Evolutionary conservation across 2,113 vertebrate genomes (phyloP).

Genomic region (Ochotona curzoniae): DNA sequence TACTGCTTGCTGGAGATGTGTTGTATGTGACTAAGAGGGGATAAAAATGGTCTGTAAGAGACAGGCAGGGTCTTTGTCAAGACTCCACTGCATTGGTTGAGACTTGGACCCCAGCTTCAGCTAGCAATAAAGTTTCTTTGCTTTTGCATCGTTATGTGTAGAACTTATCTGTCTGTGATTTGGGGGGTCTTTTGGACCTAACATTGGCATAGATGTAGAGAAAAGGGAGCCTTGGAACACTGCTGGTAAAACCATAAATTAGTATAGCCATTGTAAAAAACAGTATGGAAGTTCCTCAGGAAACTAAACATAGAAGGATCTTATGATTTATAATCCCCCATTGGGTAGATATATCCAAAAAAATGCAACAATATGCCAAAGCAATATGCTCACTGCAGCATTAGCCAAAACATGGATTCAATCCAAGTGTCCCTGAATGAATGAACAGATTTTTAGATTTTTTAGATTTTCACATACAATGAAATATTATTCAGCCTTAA

Average conservation of each 20-base stretch:
- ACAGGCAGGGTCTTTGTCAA: too few relatives aligned
- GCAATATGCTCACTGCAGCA: neutral
- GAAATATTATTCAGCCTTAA: neutral
- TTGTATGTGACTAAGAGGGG: too few relatives aligned
- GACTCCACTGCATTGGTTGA: too few relatives aligned
- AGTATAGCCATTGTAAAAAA: neutral
- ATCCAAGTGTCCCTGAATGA: neutral
- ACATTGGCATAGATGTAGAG: neutral
- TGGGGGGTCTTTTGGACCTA: too few relatives aligned
- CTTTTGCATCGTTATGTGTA: too few relatives aligned
- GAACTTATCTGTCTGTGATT: too few relatives aligned
- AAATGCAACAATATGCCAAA: neutral
- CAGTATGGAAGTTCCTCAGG: neutral
- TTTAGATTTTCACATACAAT: neutral
- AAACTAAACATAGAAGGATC: neutral
- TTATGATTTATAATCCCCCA: neutral
- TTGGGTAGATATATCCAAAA: neutral
- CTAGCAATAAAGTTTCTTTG: too few relatives aligned
- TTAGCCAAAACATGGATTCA: neutral
- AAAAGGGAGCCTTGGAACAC: neutral
- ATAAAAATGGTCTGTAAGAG: too few relatives aligned
- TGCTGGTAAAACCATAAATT: neutral
- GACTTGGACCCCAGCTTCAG: too few relatives aligned
- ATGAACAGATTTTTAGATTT: neutral
- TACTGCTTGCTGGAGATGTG: too few relatives aligned